Evolutionary conservation across 1,140 invertebrate genomes (phyloP).

Genomic region (roundworm (Caenorhabditis elegans)): WBcel235 BX284603.4:907001-907500

Average conservation of each 20-base stretch:
- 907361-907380: not conserved
- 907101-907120: not conserved
- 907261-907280: not conserved
- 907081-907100: not conserved
- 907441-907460: too few relatives aligned
- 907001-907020: not conserved
- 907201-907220: not conserved
- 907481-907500: not conserved
- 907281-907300: not conserved
- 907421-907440: not conserved
- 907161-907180: not conserved
- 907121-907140: not conserved
- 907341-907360: not conserved
- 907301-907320: not conserved
- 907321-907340: not conserved
- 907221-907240: not conserved
- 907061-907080: not conserved
- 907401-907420: not conserved
- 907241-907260: constrained; percentile 6
- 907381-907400: not conserved
- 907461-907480: too few relatives aligned
- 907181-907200: not conserved
- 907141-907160: not conserved
- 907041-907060: constrained; percentile 8
- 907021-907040: not conserved